phyloP scores from a whole-genome alignment of 64 coral and sea anemone species.

The Montipora foliosa region DNA sequence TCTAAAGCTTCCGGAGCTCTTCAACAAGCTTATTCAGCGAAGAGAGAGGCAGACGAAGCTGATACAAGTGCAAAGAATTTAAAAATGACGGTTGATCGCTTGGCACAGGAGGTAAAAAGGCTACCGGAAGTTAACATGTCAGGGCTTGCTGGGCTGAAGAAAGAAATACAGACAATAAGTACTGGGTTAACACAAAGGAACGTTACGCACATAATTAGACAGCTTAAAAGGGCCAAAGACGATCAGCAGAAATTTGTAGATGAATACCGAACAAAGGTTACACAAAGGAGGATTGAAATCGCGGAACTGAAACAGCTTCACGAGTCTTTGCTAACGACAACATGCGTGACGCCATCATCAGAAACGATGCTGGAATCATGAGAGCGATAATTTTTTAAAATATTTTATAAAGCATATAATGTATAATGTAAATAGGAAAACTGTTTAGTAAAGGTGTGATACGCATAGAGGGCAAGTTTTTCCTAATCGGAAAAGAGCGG shows the following conservation, averaged over 20 bases:
- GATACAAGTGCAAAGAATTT: constrained; percentile 37
- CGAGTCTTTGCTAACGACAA: constrained; percentile 48
- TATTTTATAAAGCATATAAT: neutral
- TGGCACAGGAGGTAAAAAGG: constrained; percentile 52
- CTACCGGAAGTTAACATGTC: constrained; percentile 75
- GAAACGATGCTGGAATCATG: neutral
- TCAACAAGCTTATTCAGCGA: constrained; percentile 28
- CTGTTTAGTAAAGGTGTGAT: neutral
- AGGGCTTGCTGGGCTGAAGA: constrained; percentile 62
- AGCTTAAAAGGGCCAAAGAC: constrained; percentile 58
- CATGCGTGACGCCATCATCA: constrained; percentile 32
- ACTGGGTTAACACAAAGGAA: constrained; percentile 55
- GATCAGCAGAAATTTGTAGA: constrained; percentile 71
- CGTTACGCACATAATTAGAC: constrained; percentile 42
- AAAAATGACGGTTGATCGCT: constrained; percentile 15
- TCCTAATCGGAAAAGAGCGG: too few relatives aligned
- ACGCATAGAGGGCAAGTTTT: neutral
- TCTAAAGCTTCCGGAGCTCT: constrained; percentile 27
- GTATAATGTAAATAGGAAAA: too few relatives aligned
- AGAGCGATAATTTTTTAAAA: neutral
- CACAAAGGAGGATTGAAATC: constrained; percentile 53
- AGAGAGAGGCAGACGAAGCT: constrained; percentile 52
- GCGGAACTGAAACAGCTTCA: constrained; percentile 71
- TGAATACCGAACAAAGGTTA: constrained; percentile 64
- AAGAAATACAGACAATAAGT: constrained; percentile 59